Evolutionary conservation across 2,888 invertebrate genomes (phyloP).

Genomic region (Ryuthela nishihirai): DNA sequence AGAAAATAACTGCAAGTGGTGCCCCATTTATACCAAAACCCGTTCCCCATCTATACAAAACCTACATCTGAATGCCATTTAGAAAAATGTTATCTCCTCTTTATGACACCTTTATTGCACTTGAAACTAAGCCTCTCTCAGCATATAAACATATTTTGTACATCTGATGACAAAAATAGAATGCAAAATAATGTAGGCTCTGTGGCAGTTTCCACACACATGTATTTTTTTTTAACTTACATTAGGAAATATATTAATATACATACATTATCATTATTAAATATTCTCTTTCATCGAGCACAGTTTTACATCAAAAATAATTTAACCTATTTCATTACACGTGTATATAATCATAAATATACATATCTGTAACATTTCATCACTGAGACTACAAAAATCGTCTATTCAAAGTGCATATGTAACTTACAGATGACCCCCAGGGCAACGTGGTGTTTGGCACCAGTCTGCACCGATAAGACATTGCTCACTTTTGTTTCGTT

Average conservation of each 20-base stretch:
- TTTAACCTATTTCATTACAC: slow-evolving; percentile 37
- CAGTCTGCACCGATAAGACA: slow-evolving; percentile 2
- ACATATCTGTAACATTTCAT: slow-evolving; percentile 27
- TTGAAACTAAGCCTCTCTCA: slow-evolving; percentile 32
- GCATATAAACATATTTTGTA: slow-evolving; percentile 39
- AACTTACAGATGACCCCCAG: slow-evolving; percentile 29
- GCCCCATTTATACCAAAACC: too few relatives aligned
- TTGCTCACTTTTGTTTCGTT: not conserved
- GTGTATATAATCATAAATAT: slow-evolving; percentile 35
- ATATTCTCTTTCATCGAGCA: slow-evolving; percentile 14
- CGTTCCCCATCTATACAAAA: too few relatives aligned
- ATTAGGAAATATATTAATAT: slow-evolving; percentile 37
- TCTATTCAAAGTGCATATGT: slow-evolving; percentile 16
- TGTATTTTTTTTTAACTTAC: too few relatives aligned
- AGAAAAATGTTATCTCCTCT: too few relatives aligned
- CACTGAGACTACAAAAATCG: slow-evolving; percentile 21
- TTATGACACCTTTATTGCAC: too few relatives aligned
- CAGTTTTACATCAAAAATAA: slow-evolving; percentile 34
- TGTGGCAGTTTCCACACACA: slow-evolving; percentile 27
- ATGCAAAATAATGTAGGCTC: slow-evolving; percentile 37
- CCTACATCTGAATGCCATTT: too few relatives aligned
- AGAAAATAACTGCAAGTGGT: too few relatives aligned
- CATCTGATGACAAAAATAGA: slow-evolving; percentile 35
- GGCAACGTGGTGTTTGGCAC: slow-evolving; percentile 3
- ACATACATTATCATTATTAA: slow-evolving; percentile 35